Evolutionary conservation across 2,113 vertebrate species (phyloP).

Genomic region (Cyanoramphus novaezelandiae): DNA sequence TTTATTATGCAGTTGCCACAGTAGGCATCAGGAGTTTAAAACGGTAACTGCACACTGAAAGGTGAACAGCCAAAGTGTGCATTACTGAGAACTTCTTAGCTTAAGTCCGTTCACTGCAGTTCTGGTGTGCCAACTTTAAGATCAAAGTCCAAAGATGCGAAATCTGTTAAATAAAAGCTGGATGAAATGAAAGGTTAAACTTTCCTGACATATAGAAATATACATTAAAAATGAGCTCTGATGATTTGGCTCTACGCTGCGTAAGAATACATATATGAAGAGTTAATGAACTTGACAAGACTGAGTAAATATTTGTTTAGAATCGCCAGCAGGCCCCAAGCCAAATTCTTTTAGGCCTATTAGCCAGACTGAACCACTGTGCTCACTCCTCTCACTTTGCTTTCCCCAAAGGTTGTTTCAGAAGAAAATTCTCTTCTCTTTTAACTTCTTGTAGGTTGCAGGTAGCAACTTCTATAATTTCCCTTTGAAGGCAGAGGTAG

Average conservation of each 20-base stretch:
- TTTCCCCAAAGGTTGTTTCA: background rate
- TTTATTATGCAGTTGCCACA: background rate
- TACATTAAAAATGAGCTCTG: background rate
- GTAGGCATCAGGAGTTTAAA: background rate
- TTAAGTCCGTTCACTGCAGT: background rate
- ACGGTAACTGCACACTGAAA: background rate
- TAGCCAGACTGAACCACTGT: background rate
- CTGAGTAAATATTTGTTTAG: constrained; percentile 32
- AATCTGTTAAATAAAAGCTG: constrained; percentile 10
- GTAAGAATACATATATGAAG: background rate
- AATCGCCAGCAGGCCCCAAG: background rate
- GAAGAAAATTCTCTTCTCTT: background rate
- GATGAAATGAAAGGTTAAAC: background rate
- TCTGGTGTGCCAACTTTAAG: background rate
- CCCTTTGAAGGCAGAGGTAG: background rate
- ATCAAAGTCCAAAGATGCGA: background rate
- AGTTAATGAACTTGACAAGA: constrained; percentile 3
- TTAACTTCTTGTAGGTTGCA: background rate
- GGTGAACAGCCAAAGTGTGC: background rate
- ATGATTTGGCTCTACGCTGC: background rate
- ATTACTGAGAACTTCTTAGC: background rate
- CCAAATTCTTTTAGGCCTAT: background rate
- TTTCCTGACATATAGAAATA: background rate
- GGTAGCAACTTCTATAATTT: background rate
- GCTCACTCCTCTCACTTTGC: background rate